phyloP scores from a whole-genome alignment of 2,888 invertebrate genomes.

The Drosophila kuntzei region DNA sequence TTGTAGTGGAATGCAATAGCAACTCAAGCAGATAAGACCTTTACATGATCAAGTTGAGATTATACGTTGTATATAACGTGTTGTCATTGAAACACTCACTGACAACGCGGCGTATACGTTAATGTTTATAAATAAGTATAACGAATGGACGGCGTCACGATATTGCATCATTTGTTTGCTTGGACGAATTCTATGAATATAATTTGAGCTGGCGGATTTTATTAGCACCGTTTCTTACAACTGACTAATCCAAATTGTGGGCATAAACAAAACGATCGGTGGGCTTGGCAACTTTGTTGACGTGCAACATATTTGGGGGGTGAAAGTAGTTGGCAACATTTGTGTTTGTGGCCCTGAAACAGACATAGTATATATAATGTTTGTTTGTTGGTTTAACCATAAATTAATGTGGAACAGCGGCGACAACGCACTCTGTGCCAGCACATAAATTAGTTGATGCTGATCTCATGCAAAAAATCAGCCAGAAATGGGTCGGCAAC shows the following conservation, averaged over 20 bases:
- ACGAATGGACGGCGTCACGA: conserved; percentile 24
- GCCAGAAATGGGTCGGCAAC: conserved; percentile 51
- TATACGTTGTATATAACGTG: conserved; percentile 1
- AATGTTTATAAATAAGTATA: conserved; percentile 59
- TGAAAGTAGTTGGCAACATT: conserved; percentile 46
- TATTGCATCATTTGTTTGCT: conserved; percentile 55
- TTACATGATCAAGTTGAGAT: conserved; percentile 14
- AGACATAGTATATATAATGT: conserved; percentile 18
- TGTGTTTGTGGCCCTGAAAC: conserved; percentile 31
- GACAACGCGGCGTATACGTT: conserved; percentile 32
- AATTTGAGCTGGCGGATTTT: conserved; percentile 28
- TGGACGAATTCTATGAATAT: conserved; percentile 35
- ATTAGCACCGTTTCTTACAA: conserved; percentile 19
- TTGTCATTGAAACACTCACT: conserved; percentile 13
- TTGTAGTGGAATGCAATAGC: neutral
- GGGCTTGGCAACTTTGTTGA: conserved; percentile 30
- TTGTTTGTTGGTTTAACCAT: conserved; percentile 53
- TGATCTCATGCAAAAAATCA: conserved; percentile 72
- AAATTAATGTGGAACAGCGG: conserved; percentile 38
- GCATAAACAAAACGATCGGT: conserved; percentile 15
- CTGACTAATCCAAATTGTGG: conserved; percentile 40
- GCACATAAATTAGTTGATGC: conserved; percentile 65
- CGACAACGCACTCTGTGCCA: conserved; percentile 34
- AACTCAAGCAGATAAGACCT: conserved; percentile 16
- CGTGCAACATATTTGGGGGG: conserved; percentile 6